Base-by-base conservation (phyloP, 1,140 invertebrate genomes). In the Neomicropteryx cornuta region DNA sequence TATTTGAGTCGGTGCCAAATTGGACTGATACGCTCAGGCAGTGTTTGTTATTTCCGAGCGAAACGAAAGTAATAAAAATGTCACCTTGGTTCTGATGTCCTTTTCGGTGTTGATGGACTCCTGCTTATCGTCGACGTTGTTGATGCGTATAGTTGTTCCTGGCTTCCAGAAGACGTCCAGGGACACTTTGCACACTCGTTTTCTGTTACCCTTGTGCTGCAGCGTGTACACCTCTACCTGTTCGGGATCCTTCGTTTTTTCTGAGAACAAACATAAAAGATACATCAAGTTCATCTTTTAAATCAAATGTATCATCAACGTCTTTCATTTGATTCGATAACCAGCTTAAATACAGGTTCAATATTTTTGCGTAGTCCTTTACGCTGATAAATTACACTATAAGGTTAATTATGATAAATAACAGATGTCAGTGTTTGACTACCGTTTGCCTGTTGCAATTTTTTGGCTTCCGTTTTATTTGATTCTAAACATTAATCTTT, bases 191-290 rank as follows among this genome's bases (percentile, higher is more conserved):
- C 72, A 60, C 39, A 77, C 66, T 52, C 73, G 72, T 56, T 73
- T 73, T 36, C 70, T 63, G 46, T 71, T 70, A 53, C 74, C 74
- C 46, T 71, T 71, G 56, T 72, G 71, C 56, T 71, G 71, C 38
- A 77, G 65, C 36, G 72, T 72, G 66, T 72, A 77, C 50, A 78
- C 69, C 46, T 73, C 70, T 62, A 78, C 71, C 58, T 75, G 68
- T 55, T 77, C 72, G 50, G 72, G 71, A 64, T 76, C 73, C 63
- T 76, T 75, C 63, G 75, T 77, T 66, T 77, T 78, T 66, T 77
- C 75, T 77, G 62, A 43, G 58, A 64, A 42, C 42, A 58, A 53
- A 46, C 43, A 43, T 43, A 31, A 43, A 38, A 46, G 36, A 48
- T 37, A 44, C 28, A 20, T 30, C 10, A 18, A 18, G 42, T 46